Percentiles rank a stretch among this genome's conserved stretches.
phyloP scores from a whole-genome alignment of 2,113 vertebrate genomes.

The Crotalus helleri region DNA sequence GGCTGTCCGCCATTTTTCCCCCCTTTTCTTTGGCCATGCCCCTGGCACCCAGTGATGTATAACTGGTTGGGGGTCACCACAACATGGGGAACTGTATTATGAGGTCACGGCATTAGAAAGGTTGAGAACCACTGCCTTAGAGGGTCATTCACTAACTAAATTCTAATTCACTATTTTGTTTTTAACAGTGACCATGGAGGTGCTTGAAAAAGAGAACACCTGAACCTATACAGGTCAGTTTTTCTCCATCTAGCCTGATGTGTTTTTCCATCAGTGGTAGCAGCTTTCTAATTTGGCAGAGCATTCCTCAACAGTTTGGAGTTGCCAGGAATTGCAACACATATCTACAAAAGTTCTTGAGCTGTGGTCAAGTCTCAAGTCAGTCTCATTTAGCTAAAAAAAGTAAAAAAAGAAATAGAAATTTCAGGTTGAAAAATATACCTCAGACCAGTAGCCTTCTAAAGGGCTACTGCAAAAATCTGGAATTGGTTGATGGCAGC shows the following conservation, averaged over 20 bases:
- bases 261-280: not conserved
- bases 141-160: not conserved
- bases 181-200: not conserved
- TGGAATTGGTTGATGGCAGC: not conserved
- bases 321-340: not conserved
- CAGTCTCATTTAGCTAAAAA: not conserved
- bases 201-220: not conserved
- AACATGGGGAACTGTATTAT: too few species aligned
- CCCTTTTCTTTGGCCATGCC: too few species aligned
- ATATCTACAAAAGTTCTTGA: not conserved
- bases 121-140: not conserved
- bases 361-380: not conserved
- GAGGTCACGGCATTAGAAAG: too few species aligned
- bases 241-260: not conserved
- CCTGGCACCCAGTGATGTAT: too few species aligned
- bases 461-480: not conserved
- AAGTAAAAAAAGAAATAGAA: not conserved
- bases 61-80: too few species aligned
- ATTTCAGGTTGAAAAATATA: not conserved
- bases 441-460: not conserved
- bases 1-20: too few species aligned
- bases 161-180: not conserved
- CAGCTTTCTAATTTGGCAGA: not conserved
- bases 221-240: not conserved
- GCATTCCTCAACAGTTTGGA: not conserved